A percentile compares a stretch with the other conserved stretches of the same genome.
Evolutionary conservation across 1,140 invertebrate genomes (phyloP).

Genomic region (Nixonia krombeini): DNA sequence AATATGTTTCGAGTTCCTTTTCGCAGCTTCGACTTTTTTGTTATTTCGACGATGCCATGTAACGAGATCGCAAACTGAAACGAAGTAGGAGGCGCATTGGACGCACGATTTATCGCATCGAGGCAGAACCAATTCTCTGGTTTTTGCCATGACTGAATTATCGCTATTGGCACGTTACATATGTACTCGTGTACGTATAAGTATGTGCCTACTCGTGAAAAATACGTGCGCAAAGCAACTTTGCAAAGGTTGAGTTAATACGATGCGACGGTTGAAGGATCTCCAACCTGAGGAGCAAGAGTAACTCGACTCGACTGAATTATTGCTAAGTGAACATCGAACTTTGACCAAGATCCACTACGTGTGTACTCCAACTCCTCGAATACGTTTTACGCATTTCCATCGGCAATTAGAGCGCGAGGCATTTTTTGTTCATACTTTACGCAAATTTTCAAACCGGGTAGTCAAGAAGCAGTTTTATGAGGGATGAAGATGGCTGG

Average conservation of each 20-base stretch:
- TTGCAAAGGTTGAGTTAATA: constrained; percentile 41
- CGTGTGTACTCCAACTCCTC: constrained; percentile 14
- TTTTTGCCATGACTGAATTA: constrained; percentile 56
- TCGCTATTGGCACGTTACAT: constrained; percentile 58
- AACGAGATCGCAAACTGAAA: constrained; percentile 52
- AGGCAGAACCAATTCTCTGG: constrained; percentile 49
- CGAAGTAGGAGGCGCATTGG: constrained; percentile 39
- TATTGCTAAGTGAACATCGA: constrained; percentile 66
- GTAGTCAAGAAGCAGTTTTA: too few relatives aligned
- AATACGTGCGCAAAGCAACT: constrained; percentile 34
- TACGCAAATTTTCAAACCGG: too few relatives aligned
- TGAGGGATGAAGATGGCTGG: too few relatives aligned
- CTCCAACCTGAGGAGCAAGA: constrained; percentile 41
- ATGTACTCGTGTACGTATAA: constrained; percentile 43
- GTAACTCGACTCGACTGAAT: constrained; percentile 58
- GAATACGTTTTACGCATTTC: constrained; percentile 20
- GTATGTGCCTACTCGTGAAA: constrained; percentile 53
- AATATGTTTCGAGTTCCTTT: background rate
- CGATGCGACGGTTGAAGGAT: constrained; percentile 54
- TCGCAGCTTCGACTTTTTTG: constrained; percentile 6
- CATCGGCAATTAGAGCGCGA: constrained; percentile 3
- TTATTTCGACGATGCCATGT: constrained; percentile 36
- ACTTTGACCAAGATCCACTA: constrained; percentile 54
- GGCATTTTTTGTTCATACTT: too few relatives aligned
- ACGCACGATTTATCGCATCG: constrained; percentile 45